phyloP scores from a whole-genome alignment of 2,797 vertebrate species.

The Setipinna tenuifilis region DNA sequence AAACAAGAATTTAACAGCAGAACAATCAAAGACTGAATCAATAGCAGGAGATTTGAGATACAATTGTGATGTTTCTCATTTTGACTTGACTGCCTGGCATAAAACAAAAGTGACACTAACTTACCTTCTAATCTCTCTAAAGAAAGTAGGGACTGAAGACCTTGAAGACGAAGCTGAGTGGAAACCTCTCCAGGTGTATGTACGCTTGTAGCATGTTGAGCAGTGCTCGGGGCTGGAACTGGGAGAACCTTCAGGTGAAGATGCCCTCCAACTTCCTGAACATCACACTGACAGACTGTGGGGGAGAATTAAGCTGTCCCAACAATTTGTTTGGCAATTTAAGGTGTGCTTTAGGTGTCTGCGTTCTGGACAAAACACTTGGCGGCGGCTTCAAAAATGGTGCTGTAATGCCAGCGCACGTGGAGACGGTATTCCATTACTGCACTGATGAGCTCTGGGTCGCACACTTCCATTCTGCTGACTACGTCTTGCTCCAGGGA shows the following conservation, averaged over 20 bases:
- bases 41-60: too few species aligned
- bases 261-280: conserved; percentile 61
- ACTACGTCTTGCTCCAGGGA: conserved; percentile 31
- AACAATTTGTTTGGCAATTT: conserved; percentile 58
- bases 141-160: conserved; percentile 20
- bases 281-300: conserved; percentile 57
- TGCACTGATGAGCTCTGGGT: conserved; percentile 54
- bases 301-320: conserved; percentile 60
- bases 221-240: conserved; percentile 54
- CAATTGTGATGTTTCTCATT: too few species aligned
- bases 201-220: conserved; percentile 58
- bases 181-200: conserved; percentile 48
- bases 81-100: not conserved
- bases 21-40: not conserved
- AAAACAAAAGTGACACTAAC: not conserved
- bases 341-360: conserved; percentile 51
- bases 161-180: conserved; percentile 19
- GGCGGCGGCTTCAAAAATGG: conserved; percentile 53
- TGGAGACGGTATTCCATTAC: conserved; percentile 59
- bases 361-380: conserved; percentile 50
- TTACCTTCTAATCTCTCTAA: conserved; percentile 17
- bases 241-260: conserved; percentile 52
- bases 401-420: conserved; percentile 52
- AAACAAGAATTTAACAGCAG: not conserved
- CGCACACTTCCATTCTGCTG: conserved; percentile 41